Evolutionary conservation across 2,888 invertebrate genomes (phyloP).

Genomic region (Rhaphigaster nebulosa): DNA sequence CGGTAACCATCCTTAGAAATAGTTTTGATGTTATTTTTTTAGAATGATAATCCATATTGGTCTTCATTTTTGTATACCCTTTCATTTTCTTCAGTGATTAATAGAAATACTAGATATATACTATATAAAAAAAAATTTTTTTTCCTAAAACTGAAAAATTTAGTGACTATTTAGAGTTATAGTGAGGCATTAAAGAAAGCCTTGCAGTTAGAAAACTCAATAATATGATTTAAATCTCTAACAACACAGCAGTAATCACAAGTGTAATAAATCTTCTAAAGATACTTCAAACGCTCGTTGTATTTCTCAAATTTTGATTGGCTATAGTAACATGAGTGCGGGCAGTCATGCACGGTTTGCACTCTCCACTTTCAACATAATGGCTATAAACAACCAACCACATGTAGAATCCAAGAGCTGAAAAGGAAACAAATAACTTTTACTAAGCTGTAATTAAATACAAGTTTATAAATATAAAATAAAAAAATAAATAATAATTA

Average conservation of each 20-base stretch:
- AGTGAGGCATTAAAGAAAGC: not conserved
- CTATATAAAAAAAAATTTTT: no score
- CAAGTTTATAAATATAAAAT: not conserved
- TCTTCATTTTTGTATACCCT: not conserved
- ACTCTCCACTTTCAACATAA: slow-evolving; percentile 68
- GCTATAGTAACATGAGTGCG: slow-evolving; percentile 61
- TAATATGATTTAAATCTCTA: not conserved
- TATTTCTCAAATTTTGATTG: slow-evolving; percentile 59
- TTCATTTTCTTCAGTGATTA: not conserved
- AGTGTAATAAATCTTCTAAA: not conserved
- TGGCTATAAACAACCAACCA: slow-evolving; percentile 70
- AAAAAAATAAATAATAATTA: no score
- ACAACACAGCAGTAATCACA: slow-evolving; percentile 3
- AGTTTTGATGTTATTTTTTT: not conserved
- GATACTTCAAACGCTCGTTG: slow-evolving; percentile 54
- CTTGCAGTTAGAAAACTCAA: not conserved
- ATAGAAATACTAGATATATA: not conserved
- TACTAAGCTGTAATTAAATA: not conserved
- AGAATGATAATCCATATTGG: not conserved
- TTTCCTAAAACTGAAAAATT: not conserved
- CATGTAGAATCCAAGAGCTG: slow-evolving; percentile 67
- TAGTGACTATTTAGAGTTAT: not conserved
- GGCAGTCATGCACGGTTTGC: slow-evolving; percentile 62
- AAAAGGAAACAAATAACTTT: slow-evolving; percentile 27
- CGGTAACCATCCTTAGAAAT: not conserved